Evolutionary conservation across 2,888 invertebrate genomes (phyloP), one percentile per base, ranked within the genome.

Genomic region (Notodonta ziczac): DNA sequence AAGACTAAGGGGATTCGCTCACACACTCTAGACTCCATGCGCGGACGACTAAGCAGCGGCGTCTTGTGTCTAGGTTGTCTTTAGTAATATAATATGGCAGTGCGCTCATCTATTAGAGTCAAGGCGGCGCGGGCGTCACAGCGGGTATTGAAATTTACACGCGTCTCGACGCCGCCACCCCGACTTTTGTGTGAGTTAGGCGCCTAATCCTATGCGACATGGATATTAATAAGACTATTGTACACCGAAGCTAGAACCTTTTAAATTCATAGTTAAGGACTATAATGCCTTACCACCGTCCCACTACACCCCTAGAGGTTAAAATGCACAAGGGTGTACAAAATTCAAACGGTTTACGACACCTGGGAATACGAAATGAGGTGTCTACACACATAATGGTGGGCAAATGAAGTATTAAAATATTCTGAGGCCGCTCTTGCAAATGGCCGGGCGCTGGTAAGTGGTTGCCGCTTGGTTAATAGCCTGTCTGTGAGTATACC

Each of bases 371-470:
- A 57, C 51, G 42, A 62, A 73, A 70, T 73, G 55, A 73, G 50
- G 24, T 56, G 40, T 52, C 55, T 42, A 58, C 52, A 42, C 44
- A 42, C 16, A 50, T 50, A 44, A 58, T 57, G 61, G 53, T 60
- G 60, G 53, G 54, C 48, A 62, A 73, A 70, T 73, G 53, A 73
- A 73, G 63, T 64, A 66, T 73, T 70, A 73, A 70, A 73, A 76
- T 74, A 73, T 73, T 62, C 74, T 40, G 48, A 53, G 59, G 61
- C 63, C 59, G 73, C 60, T 50, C 61, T 61, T 56, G 40, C 59
- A 66, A 73, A 68, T 66, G 63, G 16, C 5, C 9, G 65, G 60
- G 14, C 69, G 62, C 60, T 65, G 65, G 65, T 68, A 76, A 74
- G 71, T 74, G 70, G 65, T 61, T 48, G 39, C 54, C 48, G 58